Conservation (phyloP, 2,888 invertebrate species). For the Pimpla rufipes region DNA sequence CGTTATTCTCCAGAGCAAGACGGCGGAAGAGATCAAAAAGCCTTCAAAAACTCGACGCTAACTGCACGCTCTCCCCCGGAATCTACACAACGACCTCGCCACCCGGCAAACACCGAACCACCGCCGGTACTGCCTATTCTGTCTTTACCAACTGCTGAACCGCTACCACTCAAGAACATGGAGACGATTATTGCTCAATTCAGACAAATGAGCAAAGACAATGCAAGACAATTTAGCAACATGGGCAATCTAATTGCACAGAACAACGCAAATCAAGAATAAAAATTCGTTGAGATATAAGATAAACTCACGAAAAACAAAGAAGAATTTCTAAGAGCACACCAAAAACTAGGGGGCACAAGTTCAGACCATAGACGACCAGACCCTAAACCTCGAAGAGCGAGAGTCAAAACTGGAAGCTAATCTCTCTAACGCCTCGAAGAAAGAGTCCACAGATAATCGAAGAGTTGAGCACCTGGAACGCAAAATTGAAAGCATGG, state of each 20-base stretch:
- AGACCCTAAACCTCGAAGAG: neutral
- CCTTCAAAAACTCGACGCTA: constrained; percentile 5
- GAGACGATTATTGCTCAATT: constrained; percentile 10
- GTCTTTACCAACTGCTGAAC: neutral
- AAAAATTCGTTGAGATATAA: constrained; percentile 23
- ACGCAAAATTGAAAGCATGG: constrained; percentile 11
- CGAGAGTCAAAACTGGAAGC: constrained; percentile 7
- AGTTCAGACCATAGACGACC: neutral
- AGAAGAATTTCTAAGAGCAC: constrained; percentile 9
- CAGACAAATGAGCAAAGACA: constrained; percentile 16
- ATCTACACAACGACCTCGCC: neutral
- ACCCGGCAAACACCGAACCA: neutral
- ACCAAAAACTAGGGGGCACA: constrained; percentile 2
- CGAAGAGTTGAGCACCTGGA: constrained; percentile 16
- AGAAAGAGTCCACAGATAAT: neutral
- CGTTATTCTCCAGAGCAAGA: neutral
- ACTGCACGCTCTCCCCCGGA: constrained; percentile 11
- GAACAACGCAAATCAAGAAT: neutral
- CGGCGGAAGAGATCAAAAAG: constrained; percentile 1
- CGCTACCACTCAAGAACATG: neutral
- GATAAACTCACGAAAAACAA: constrained; percentile 3
- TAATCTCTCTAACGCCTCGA: neutral
- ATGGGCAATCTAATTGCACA: constrained; percentile 5
- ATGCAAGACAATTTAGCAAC: neutral
- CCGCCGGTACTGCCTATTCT: neutral